Percentiles rank a stretch among this genome's conserved stretches.
These are phyloP conservation scores for Eutolmus rufibarbis DNA, from an alignment of 2,888 invertebrate genomes.

Conservation along the genomic window DNA sequence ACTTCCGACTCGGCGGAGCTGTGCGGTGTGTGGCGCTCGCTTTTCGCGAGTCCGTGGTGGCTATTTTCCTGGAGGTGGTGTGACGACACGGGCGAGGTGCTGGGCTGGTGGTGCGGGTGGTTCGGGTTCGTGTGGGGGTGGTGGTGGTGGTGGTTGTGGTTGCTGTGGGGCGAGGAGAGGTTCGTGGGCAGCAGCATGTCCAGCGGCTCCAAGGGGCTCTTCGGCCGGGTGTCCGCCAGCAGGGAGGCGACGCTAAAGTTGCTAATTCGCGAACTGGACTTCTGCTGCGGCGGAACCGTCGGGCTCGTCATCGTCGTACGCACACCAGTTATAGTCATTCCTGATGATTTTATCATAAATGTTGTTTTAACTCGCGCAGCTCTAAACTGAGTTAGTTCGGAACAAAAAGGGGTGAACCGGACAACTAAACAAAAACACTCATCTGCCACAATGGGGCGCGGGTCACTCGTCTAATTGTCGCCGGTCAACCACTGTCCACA, in stretches of 20 bases:
- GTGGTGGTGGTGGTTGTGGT: constrained; percentile 51
- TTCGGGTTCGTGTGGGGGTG: constrained; percentile 44
- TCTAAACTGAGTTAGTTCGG: not conserved
- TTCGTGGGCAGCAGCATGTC: constrained; percentile 57
- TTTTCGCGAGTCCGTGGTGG: constrained; percentile 55
- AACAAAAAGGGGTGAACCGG: not conserved
- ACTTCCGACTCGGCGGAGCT: constrained; percentile 62
- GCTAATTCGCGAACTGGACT: constrained; percentile 72
- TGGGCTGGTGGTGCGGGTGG: constrained; percentile 43
- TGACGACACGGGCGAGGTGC: constrained; percentile 45
- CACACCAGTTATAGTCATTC: constrained; percentile 71
- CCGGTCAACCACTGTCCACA: constrained; percentile 23
- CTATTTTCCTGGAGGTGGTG: constrained; percentile 51
- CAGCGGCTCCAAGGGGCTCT: constrained; percentile 57
- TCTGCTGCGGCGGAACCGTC: constrained; percentile 66
- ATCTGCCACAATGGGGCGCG: not conserved
- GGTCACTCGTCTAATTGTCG: constrained; percentile 17
- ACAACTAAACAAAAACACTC: constrained; percentile 8
- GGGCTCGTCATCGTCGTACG: constrained; percentile 70
- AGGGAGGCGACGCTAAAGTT: constrained; percentile 88
- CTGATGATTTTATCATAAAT: constrained; percentile 63
- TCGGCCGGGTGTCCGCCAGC: constrained; percentile 80
- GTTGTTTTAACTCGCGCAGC: constrained; percentile 47
- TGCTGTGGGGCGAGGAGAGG: constrained; percentile 53
- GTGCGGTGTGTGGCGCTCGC: constrained; percentile 61